A percentile compares a stretch with the other conserved stretches of the same genome.
Conservation (phyloP, 2,113 vertebrate species). For the Bambusicola thoracicus region DNA sequence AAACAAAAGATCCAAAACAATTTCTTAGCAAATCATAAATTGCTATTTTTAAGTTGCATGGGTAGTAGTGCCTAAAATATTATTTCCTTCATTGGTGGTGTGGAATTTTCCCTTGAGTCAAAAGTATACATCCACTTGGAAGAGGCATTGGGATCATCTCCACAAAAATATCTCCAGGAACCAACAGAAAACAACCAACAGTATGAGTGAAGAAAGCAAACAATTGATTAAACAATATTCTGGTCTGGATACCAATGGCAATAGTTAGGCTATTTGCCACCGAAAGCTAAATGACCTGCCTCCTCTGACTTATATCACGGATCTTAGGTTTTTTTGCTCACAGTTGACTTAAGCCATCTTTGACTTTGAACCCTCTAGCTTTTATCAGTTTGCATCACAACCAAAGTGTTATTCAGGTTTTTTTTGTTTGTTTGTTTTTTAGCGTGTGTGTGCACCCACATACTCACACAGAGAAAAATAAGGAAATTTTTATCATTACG, state of each 20-base stretch:
- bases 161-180: background rate
- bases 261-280: background rate
- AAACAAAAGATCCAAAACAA: background rate
- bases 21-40: background rate
- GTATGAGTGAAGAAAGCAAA: background rate
- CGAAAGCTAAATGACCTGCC: background rate
- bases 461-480: slow-evolving; percentile 45
- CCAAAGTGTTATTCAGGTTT: slow-evolving; percentile 25
- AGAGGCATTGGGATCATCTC: background rate
- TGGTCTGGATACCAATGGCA: background rate
- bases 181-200: background rate
- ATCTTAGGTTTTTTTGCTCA: slow-evolving; percentile 17
- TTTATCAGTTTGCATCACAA: slow-evolving; percentile 43
- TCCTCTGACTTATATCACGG: background rate
- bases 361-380: slow-evolving; percentile 31
- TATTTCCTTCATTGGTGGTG: background rate
- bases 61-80: background rate
- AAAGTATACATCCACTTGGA: background rate
- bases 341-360: slow-evolving; percentile 4
- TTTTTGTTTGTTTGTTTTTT: too few relatives aligned
- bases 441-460: background rate
- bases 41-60: background rate
- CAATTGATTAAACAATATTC: background rate
- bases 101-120: background rate
- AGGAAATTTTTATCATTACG: slow-evolving; percentile 53